Evolutionary conservation across 2,797 vertebrate genomes (phyloP), one percentile per base, ranked within the genome.

Genomic region (Leptoclinus maculatus): DNA sequence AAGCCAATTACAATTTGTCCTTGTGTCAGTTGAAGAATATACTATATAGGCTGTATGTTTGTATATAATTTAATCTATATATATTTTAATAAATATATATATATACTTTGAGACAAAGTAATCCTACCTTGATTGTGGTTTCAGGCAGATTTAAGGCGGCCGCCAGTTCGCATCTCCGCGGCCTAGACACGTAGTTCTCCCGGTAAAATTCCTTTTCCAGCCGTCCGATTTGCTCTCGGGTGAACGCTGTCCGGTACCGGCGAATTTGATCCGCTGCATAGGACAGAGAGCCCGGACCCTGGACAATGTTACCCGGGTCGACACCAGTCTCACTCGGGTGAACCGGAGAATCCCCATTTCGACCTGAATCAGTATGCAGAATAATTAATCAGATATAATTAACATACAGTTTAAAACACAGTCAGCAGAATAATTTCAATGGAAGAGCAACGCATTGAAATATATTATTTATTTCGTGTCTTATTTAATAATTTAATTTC

Each of bases 131-230:
- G 90, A 99, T 99, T 62, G 98, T 99, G 67, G 98, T 99, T 93
- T 99, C 98, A 14, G 98, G 98, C 58, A 99, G 95, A 92, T 99
- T 99, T 45, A 99, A 92, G 63, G 98, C 96, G 25, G 98, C 97
- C 0, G 98, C 98, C 89, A 99, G 94, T 65, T 99, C 98, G 68
- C 98, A 99, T 88, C 98, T 96, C 75, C 98, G 94, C 36, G 98
- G 98, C 89, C 98, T 96, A 66, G 98, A 99, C 59, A 99, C 98
- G 57, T 99, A 99, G 91, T 99, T 99, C 87, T 99, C 98, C 83
- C 98, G 93, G 92, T 99, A 99, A 92, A 99, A 99, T 83, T 99
- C 98, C 89, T 99, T 99, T 93, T 99, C 98, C 93, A 99, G 89
- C 7, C 98, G 95, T 29, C 94, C 97, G 79, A 99, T 99, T 94